Conservation (phyloP, 1,140 invertebrate genomes). For the Drosophila insularis region DNA sequence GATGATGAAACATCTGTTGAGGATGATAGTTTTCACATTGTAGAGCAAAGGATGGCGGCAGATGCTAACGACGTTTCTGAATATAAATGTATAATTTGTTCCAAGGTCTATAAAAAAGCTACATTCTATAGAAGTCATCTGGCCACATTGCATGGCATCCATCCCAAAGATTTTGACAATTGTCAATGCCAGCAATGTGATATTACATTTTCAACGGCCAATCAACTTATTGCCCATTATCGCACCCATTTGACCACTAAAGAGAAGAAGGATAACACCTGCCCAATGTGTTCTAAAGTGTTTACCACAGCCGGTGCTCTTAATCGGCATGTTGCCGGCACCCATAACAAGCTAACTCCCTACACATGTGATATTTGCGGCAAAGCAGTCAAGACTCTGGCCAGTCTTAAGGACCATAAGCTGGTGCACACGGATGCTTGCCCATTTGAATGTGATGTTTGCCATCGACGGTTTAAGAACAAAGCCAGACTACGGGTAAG, state of each 20-base stretch:
- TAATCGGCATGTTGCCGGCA: conserved; percentile 81
- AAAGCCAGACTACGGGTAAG: conserved; percentile 69
- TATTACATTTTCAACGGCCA: conserved; percentile 72
- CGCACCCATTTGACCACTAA: conserved; percentile 82
- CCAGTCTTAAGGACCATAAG: conserved; percentile 83
- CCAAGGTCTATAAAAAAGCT: conserved; percentile 58
- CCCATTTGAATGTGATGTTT: conserved; percentile 83
- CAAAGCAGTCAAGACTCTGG: conserved; percentile 82
- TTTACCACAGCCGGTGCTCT: conserved; percentile 74
- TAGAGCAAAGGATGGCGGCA: not conserved
- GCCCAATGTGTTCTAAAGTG: conserved; percentile 72
- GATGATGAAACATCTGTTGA: not conserved
- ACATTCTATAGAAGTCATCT: conserved; percentile 65
- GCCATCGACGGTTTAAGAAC: conserved; percentile 82
- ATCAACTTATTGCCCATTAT: conserved; percentile 78
- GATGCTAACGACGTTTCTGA: conserved; percentile 18
- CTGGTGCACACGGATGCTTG: conserved; percentile 83
- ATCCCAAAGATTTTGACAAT: conserved; percentile 47
- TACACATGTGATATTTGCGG: conserved; percentile 83
- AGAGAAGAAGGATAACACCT: conserved; percentile 75
- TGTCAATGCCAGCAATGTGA: conserved; percentile 72
- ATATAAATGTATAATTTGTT: conserved; percentile 56
- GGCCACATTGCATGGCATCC: conserved; percentile 44
- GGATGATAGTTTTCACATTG: not conserved
- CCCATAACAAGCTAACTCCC: conserved; percentile 83